Evolutionary conservation across 2,113 vertebrate genomes (phyloP).

Genomic region (Apodemus speciosus): DNA sequence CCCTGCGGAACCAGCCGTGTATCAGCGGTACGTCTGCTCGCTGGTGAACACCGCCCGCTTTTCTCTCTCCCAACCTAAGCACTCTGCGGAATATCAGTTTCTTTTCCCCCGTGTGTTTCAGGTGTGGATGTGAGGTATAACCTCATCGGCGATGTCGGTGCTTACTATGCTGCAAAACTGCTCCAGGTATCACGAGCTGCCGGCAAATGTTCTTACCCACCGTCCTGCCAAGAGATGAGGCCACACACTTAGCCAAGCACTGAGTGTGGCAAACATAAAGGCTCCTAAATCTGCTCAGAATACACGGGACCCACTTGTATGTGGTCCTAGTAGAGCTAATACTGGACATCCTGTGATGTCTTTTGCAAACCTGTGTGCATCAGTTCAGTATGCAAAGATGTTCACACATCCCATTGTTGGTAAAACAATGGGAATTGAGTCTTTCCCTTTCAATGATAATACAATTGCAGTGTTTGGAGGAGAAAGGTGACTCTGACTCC

Average conservation of each 20-base stretch:
- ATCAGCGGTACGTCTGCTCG: slow-evolving; percentile 86
- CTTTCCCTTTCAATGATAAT: slow-evolving; percentile 45
- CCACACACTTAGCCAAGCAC: background rate
- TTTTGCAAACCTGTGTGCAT: background rate
- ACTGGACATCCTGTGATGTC: background rate
- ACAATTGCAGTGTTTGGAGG: slow-evolving; percentile 32
- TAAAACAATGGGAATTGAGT: background rate
- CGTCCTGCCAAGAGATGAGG: background rate
- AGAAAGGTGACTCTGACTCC: background rate
- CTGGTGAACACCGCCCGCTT: background rate
- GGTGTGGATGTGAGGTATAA: slow-evolving; percentile 92
- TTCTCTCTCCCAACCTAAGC: background rate
- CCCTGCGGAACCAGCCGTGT: slow-evolving; percentile 75
- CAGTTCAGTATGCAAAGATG: background rate
- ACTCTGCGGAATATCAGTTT: slow-evolving; percentile 15
- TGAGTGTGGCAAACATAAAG: slow-evolving; percentile 40
- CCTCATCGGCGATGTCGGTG: slow-evolving; percentile 87
- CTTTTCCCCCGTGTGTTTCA: slow-evolving; percentile 73
- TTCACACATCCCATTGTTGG: background rate
- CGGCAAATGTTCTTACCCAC: background rate
- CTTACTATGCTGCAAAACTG: slow-evolving; percentile 82
- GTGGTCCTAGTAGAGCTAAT: background rate
- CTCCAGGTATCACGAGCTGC: slow-evolving; percentile 85
- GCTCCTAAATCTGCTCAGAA: background rate
- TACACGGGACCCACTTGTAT: slow-evolving; percentile 14